A percentile compares a stretch with the other conserved stretches of the same genome.
Evolutionary conservation across 2,797 vertebrate species (phyloP).

Genomic region (Hylomyscus alleni): DNA sequence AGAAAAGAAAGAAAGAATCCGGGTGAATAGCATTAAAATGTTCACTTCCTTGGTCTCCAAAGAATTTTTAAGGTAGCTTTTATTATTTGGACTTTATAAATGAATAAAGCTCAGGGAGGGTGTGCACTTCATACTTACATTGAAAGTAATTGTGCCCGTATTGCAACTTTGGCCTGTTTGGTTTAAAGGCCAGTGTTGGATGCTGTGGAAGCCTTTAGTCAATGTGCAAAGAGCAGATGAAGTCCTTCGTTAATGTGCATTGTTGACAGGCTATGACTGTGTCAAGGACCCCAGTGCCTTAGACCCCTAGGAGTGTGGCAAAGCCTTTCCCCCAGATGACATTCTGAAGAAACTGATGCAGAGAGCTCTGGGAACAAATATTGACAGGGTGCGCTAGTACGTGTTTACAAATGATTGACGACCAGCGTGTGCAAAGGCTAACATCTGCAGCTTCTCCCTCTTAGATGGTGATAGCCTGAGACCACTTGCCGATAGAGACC

Average conservation of each 20-base stretch:
- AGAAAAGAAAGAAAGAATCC: neutral
- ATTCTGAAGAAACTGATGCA: neutral
- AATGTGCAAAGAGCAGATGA: neutral
- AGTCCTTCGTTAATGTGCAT: neutral
- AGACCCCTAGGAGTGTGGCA: neutral
- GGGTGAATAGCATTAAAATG: neutral
- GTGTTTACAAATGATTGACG: neutral
- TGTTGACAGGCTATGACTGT: neutral
- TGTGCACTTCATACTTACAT: neutral
- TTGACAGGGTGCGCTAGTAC: neutral
- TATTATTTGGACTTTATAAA: slow-evolving; percentile 23
- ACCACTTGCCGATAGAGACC: neutral
- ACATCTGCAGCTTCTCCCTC: neutral
- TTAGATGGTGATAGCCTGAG: neutral
- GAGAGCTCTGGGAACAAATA: neutral
- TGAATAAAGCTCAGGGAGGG: neutral
- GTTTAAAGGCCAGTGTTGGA: neutral
- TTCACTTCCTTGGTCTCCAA: slow-evolving; percentile 26
- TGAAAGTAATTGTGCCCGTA: neutral
- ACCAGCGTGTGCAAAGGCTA: neutral
- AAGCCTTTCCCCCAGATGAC: neutral
- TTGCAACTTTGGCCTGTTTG: slow-evolving; percentile 15
- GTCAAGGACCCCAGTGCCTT: neutral
- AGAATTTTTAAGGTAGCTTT: neutral
- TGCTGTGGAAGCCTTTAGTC: neutral